Evolutionary conservation across 1,140 invertebrate species (phyloP).

Genomic region (Ostrea edulis): DNA sequence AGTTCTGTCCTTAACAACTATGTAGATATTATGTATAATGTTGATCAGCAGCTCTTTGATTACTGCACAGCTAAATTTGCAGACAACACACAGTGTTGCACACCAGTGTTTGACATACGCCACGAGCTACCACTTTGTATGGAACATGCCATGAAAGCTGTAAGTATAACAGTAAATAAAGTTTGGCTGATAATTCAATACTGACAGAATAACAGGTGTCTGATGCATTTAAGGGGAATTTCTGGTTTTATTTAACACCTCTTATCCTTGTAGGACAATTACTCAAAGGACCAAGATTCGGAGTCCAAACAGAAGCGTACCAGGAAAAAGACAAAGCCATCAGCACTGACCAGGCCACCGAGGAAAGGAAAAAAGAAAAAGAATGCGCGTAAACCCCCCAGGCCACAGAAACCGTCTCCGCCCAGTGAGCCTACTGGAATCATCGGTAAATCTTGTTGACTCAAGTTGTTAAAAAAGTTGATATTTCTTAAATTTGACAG

Average conservation of each 20-base stretch:
- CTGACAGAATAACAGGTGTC: background rate
- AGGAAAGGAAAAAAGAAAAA: conserved; percentile 88
- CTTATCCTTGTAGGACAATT: conserved; percentile 83
- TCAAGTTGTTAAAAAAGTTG: background rate
- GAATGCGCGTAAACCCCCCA: conserved; percentile 69
- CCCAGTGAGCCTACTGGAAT: conserved; percentile 46
- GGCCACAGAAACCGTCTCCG: conserved; percentile 56
- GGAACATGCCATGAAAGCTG: conserved; percentile 84
- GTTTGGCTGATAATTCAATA: background rate
- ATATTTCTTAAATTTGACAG: no score
- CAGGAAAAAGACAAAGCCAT: conserved; percentile 88
- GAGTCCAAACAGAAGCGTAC: conserved; percentile 88
- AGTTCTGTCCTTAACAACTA: conserved; percentile 59
- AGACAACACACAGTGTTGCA: conserved; percentile 93
- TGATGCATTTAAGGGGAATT: background rate
- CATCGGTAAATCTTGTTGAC: conserved; percentile 15
- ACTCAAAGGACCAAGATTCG: conserved; percentile 83
- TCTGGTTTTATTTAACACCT: background rate
- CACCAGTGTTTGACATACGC: conserved; percentile 91
- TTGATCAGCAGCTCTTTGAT: conserved; percentile 92
- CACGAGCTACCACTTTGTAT: conserved; percentile 91
- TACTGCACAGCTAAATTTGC: conserved; percentile 93
- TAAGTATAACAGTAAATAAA: conserved; percentile 61
- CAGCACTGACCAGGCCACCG: conserved; percentile 84
- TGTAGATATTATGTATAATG: conserved; percentile 89